Evolutionary conservation across 1,140 invertebrate species (phyloP), one percentile per base, ranked within the genome.

Genomic region (Drosophila fuyamai): DNA sequence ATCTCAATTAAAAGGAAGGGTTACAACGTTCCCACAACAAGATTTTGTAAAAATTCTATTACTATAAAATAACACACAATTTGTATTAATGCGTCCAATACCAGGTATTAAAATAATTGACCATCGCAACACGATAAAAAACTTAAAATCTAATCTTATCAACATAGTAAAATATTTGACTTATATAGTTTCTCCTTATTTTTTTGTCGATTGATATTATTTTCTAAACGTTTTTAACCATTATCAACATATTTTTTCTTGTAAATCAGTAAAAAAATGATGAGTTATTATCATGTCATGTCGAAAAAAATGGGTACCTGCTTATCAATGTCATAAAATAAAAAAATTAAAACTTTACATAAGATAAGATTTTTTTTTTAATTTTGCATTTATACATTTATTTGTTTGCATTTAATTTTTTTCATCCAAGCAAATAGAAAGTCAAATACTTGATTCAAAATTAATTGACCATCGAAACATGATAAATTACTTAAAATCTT

Each of bases 401-500:
- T 54, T 60, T 14, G 36, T 1, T n/a, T 14, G n/a, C 5, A 35
- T 35, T 12, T 16, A 27, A 14, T 27, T 27, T 23, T 13, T 47
- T 5, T 1, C 44, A 44, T 32, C 40, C 16, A 7, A 14, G 23
- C 41, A 29, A 18, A 16, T 32, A 62, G 62, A 65, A 65, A 65
- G 5, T 50, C 35, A n/a, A 10, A 40, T 44, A 8, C n/a, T n/a
- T 16, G 12, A 16, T 44, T 18, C 4, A 29, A 36, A 59, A 72
- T 29, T 62, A 16, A 56, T 55, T 16, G 50, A 48, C 67, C 51
- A 71, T 70, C 43, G 51, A 27, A 36, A 47, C 65, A 32, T 36
- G 67, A 71, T 71, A 71, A 71, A 70, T 71, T 27, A 70, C 51
- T 71, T 35, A 35, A 57, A 48, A 5, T 12, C 35, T 14, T 71